Base-by-base conservation (phyloP, 1,140 invertebrate species). In the Anthonomus grandis region DNA sequence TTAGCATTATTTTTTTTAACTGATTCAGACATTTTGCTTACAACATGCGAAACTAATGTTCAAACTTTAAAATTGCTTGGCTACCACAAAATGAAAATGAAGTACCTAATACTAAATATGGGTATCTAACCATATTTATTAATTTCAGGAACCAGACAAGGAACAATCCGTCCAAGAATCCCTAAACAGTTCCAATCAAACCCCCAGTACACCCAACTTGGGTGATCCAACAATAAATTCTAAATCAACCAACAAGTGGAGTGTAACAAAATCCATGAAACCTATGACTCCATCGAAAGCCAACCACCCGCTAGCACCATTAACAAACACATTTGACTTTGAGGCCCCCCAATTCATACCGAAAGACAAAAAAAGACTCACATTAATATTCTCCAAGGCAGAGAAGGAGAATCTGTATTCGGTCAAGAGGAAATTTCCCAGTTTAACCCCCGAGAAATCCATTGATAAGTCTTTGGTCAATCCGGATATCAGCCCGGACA, bases 401-500 rank as follows among this genome's bases (percentile, higher is more conserved):
- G 42, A 59, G 12, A 63, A 62, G 42, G 60, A 66, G 45, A 64
- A 62, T 31, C 9, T 39, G 2, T 58, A 53, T 34, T 49, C 38
- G 19, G 44, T 56, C 2, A 60, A 59, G 50, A 17, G 58, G n/a
- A 65, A 60, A 37, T 59, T 61, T 50, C 52, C 46, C 10, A 57
- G 48, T 41, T 34, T 59, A 21, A 65, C 66, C 12, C 67, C 67
- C 17, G 39, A 56, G 18, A 71, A 69, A 50, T 38, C 25, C 21
- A 56, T 47, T 55, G 31, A 58, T 38, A 66, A 63, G 18, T 41
- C 44, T 25, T n/a, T n/a, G n/a, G 37, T 66, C 15, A 54, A 59
- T 60, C 15, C 62, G 5, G 52, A 58, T 21, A 13, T 66, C 4
- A 81, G 79, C 59, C 80, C 80, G 10, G 79, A 81, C 59, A 73